Evolutionary conservation across 1,140 invertebrate genomes (phyloP).

Genomic region (Delia radicum): DNA sequence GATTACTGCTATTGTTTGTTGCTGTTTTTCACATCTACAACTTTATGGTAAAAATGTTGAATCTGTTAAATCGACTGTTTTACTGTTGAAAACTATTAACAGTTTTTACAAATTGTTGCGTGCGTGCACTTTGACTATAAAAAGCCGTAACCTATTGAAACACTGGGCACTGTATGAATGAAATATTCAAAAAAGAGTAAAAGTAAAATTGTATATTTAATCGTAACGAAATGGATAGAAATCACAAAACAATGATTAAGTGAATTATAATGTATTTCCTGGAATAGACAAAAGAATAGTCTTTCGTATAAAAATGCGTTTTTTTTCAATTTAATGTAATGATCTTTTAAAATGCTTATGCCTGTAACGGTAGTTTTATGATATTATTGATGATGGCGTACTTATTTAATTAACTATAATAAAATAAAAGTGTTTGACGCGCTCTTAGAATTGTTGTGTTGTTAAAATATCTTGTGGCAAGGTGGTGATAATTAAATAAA

Average conservation of each 20-base stretch:
- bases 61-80: not conserved
- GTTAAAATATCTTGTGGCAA: no score
- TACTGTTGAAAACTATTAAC: not conserved
- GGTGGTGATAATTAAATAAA: no score
- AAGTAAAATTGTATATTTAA: not conserved
- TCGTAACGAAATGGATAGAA: not conserved
- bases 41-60: not conserved
- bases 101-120: not conserved
- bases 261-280: not conserved
- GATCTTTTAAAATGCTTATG: not conserved
- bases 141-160: not conserved
- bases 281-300: not conserved
- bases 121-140: not conserved
- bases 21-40: not conserved
- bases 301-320: not conserved
- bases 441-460: no score
- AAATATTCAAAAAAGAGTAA: not conserved
- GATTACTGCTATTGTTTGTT: not conserved
- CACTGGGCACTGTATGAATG: not conserved
- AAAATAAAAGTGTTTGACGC: no score
- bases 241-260: not conserved
- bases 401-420: no score
- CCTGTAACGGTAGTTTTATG: not conserved
- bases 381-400: no score
- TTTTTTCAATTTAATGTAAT: not conserved